Evolutionary conservation across 2,888 invertebrate genomes (phyloP).

Genomic region (Acanthacorydalis orientalis): DNA sequence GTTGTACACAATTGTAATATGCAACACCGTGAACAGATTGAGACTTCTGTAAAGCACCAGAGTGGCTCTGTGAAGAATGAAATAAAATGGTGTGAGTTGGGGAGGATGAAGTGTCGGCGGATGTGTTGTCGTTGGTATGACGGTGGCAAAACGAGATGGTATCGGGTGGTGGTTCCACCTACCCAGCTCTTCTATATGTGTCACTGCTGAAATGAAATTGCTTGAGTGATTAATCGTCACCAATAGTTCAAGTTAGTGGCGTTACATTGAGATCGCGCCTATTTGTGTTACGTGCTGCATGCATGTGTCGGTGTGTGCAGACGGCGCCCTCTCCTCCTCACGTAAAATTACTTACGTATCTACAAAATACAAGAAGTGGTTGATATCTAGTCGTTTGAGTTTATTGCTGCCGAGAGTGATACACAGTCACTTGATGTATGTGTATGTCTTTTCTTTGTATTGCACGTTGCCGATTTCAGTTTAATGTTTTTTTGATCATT

Average conservation of each 20-base stretch:
- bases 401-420: too few relatives aligned
- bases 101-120: constrained; percentile 6
- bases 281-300: constrained; percentile 14
- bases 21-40: too few relatives aligned
- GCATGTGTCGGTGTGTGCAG: constrained; percentile 19
- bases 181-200: constrained; percentile 10
- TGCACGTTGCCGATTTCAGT: too few relatives aligned
- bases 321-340: constrained; percentile 6
- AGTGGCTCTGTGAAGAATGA: constrained; percentile 6
- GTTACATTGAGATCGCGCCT: too few relatives aligned
- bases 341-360: constrained; percentile 10
- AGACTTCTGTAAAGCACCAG: too few relatives aligned
- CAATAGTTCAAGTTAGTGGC: constrained; percentile 17
- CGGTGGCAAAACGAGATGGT: neutral
- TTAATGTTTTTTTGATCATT: too few relatives aligned
- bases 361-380: constrained; percentile 7
- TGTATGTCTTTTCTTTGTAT: too few relatives aligned
- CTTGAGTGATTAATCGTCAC: constrained; percentile 23
- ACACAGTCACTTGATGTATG: too few relatives aligned
- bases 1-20: too few relatives aligned
- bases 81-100: constrained; percentile 2
- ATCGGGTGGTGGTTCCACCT: constrained; percentile 2
- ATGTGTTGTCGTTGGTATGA: constrained; percentile 6
- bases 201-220: constrained; percentile 22
- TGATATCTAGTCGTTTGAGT: constrained; percentile 8